Base-by-base conservation (phyloP, 2,113 vertebrate species). In the Gasterosteus aculeatus region DNA sequence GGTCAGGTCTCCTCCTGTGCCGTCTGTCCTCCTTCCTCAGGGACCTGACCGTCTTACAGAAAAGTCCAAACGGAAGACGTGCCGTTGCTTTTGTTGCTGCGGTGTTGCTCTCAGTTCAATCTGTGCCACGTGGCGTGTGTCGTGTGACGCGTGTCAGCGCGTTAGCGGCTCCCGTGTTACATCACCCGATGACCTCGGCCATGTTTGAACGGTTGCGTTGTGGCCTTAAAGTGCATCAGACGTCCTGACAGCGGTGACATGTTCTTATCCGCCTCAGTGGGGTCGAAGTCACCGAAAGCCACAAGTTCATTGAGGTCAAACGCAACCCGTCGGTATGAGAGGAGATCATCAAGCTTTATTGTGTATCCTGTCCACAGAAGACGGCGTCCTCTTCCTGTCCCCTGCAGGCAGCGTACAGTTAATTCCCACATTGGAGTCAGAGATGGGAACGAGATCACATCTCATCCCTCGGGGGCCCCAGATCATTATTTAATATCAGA, bases 401-500 rank as follows among this genome's bases (percentile, higher is more conserved):
- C 29, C 82, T 79, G 81, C 83, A 84, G 83, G 72, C 82, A 92
- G 83, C 70, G 18, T 85, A 18, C 54, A 71, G 38, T 85, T 89
- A 78, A 90, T 90, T 93, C 89, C 89, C 70, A 80, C 66, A 86
- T 87, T 85, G 72, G 85, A 88, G 72, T 72, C 82, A 78, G 75
- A 89, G 78, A 87, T 85, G 82, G 83, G 87, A 92, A 86, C 80
- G 83, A 85, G 75, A 87, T 87, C 81, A 57, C 82, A 75, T 87
- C 85, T 38, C 35, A 7, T 38, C 35, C 35, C 35, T 7, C 5
- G 35, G 35, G 35, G 35, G 35, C 35, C 80, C 77, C 14, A 6
- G 89, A 77, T 86, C 85, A 90, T 91, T 83, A 85, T 91, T 90
- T 91, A 90, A 88, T 89, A 88, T 89, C 69, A 61, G 57, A 69